Evolutionary conservation across 1,140 invertebrate genomes (phyloP).

Genomic region (Leptinotarsa defecta): DNA sequence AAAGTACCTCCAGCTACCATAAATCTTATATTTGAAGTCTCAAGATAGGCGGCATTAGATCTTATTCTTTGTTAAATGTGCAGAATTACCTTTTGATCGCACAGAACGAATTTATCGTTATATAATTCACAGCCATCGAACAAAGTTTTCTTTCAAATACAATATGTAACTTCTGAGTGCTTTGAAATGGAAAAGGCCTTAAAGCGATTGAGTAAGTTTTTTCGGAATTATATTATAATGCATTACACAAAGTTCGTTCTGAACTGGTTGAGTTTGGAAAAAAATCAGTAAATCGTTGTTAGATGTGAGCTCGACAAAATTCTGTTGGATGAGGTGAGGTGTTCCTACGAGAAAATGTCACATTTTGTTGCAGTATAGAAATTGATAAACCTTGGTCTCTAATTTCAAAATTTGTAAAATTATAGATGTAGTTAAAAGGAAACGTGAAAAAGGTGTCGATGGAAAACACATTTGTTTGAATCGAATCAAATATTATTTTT

Average conservation of each 20-base stretch:
- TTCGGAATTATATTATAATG: constrained; percentile 2
- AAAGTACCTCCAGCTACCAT: constrained; percentile 31
- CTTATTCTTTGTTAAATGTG: constrained; percentile 21
- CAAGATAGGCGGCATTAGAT: constrained; percentile 29
- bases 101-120: constrained; percentile 23
- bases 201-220: constrained; percentile 9
- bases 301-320: too few species aligned
- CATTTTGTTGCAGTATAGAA: too few species aligned
- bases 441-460: too few species aligned
- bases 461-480: too few species aligned
- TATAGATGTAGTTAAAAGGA: too few species aligned
- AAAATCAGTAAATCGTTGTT: too few species aligned
- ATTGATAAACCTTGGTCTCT: too few species aligned
- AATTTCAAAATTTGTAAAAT: too few species aligned
- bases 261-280: neutral
- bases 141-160: constrained; percentile 20
- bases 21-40: constrained; percentile 30
- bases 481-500: too few species aligned
- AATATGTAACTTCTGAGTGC: constrained; percentile 21
- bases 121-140: constrained; percentile 20
- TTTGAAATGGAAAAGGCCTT: constrained; percentile 10
- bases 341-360: too few species aligned
- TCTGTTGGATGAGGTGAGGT: too few species aligned
- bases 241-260: neutral
- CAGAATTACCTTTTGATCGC: constrained; percentile 21